phyloP scores from a whole-genome alignment of 2,797 vertebrate species.

The Champsocephalus gunnari region DNA sequence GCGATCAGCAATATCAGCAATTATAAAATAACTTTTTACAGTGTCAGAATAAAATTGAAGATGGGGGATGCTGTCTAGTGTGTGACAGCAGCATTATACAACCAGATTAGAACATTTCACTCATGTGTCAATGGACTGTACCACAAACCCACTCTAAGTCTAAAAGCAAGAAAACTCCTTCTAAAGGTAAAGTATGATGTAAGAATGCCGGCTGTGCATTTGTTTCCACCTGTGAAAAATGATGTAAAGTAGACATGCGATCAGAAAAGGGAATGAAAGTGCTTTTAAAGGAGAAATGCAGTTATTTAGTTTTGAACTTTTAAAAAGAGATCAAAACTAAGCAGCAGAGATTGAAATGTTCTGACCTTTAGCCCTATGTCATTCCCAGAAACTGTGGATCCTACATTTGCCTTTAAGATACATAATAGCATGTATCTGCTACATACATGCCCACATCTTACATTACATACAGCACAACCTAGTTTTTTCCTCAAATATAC shows the following conservation, averaged over 20 bases:
- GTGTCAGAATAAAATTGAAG: background rate
- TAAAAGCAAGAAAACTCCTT: background rate
- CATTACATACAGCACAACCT: too few relatives aligned
- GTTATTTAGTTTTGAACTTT: background rate
- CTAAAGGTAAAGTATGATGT: background rate
- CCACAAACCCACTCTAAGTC: background rate
- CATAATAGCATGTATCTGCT: background rate
- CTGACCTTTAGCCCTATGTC: background rate
- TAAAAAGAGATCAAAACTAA: background rate
- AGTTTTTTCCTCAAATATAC: too few relatives aligned
- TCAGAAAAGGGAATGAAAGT: background rate
- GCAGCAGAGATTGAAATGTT: background rate
- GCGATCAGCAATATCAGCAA: background rate
- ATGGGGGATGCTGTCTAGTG: background rate
- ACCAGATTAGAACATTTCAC: background rate
- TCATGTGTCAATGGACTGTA: background rate
- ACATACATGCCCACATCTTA: too few relatives aligned
- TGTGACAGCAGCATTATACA: constrained; percentile 13
- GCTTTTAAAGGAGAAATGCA: background rate
- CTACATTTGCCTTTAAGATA: background rate
- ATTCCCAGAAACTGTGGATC: background rate
- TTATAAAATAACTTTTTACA: background rate
- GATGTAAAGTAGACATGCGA: background rate
- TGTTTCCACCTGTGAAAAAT: constrained; percentile 2
- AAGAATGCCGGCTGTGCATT: background rate